Evolutionary conservation across 2,888 invertebrate species (phyloP).

Genomic region (Drosophila rellima): DNA sequence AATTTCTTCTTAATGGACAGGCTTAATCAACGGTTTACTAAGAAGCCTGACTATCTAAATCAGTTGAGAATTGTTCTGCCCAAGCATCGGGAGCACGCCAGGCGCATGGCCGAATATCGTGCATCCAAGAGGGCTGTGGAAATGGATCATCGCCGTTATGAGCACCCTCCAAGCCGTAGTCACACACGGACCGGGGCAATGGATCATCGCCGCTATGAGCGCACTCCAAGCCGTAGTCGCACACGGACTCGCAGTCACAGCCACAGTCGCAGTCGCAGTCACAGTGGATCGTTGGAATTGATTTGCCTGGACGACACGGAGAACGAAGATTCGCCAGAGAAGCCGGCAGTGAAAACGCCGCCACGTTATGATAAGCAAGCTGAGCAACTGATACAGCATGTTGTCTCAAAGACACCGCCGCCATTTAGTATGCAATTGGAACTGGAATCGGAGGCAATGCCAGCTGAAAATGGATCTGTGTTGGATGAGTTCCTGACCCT

Average conservation of each 20-base stretch:
- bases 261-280: slow-evolving; percentile 21
- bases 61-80: slow-evolving; percentile 22
- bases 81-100: not conserved
- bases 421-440: slow-evolving; percentile 26
- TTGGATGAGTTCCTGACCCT: slow-evolving; percentile 62
- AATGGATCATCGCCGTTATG: not conserved
- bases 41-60: slow-evolving; percentile 29
- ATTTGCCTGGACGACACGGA: slow-evolving; percentile 73
- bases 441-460: slow-evolving; percentile 9
- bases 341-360: slow-evolving; percentile 19
- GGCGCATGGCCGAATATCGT: not conserved
- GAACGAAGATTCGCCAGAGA: slow-evolving; percentile 70
- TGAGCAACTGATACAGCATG: not conserved
- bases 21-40: slow-evolving; percentile 27
- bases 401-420: slow-evolving; percentile 10
- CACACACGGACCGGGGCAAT: slow-evolving; percentile 24
- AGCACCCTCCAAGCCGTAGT: slow-evolving; percentile 34
- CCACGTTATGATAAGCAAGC: not conserved
- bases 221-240: slow-evolving; percentile 35
- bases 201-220: slow-evolving; percentile 8
- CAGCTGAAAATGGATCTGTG: slow-evolving; percentile 51
- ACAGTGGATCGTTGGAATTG: slow-evolving; percentile 55
- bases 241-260: slow-evolving; percentile 24
- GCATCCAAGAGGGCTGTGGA: not conserved
- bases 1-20: slow-evolving; percentile 9